A percentile compares a stretch with the other conserved stretches of the same genome.
These are phyloP conservation scores for Dione vanillae DNA, from an alignment of 2,888 invertebrate species.

Conservation along the genomic window DNA sequence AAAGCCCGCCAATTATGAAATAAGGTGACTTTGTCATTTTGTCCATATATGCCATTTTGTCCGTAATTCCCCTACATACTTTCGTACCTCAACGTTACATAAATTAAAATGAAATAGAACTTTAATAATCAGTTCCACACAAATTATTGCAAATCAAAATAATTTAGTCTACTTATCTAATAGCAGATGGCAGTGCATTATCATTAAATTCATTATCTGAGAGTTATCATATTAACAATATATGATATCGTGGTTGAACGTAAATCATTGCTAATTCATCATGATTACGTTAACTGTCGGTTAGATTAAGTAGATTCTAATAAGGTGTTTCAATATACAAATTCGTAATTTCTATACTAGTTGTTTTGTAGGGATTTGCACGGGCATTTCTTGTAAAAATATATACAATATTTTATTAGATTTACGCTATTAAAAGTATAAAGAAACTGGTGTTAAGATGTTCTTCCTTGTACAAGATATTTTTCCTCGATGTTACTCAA, in stretches of 20 bases:
- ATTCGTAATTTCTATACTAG: not conserved
- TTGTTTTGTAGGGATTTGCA: not conserved
- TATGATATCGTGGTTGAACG: not conserved
- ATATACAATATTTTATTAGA: not conserved
- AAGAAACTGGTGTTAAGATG: too few relatives aligned
- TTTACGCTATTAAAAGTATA: too few relatives aligned
- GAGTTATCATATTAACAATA: conserved; percentile 19
- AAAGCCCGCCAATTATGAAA: too few relatives aligned
- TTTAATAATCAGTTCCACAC: not conserved
- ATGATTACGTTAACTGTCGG: conserved; percentile 1
- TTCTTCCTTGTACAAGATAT: too few relatives aligned
- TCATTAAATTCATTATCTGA: not conserved
- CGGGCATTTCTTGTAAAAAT: too few relatives aligned
- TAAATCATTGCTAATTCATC: conserved; percentile 6
- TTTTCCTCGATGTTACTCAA: too few relatives aligned
- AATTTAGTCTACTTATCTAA: not conserved
- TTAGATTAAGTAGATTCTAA: not conserved
- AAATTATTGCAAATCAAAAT: not conserved
- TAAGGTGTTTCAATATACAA: conserved; percentile 3
- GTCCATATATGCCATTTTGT: too few relatives aligned
- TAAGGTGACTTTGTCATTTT: too few relatives aligned
- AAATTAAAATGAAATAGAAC: not conserved
- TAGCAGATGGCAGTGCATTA: conserved; percentile 1
- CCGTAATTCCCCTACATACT: too few relatives aligned
- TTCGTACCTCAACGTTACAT: too few relatives aligned